phyloP scores from a whole-genome alignment of 2,797 vertebrate genomes.

The Margarornis squamiger region DNA sequence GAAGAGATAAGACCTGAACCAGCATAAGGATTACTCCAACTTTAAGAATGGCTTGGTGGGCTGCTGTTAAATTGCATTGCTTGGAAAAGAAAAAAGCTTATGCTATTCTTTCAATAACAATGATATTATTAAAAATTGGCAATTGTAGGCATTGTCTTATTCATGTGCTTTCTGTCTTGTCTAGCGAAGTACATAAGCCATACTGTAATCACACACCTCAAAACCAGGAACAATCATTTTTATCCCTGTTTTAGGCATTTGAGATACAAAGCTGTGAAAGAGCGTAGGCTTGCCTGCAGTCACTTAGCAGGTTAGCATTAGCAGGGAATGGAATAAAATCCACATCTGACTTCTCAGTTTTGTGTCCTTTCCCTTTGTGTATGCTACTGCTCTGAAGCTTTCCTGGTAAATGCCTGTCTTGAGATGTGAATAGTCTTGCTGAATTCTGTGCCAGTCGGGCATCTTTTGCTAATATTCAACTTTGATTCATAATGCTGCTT shows the following conservation, averaged over 20 bases:
- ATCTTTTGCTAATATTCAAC: neutral
- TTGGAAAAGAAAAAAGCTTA: neutral
- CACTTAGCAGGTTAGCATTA: neutral
- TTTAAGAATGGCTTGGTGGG: neutral
- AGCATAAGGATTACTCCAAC: neutral
- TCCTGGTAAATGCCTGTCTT: neutral
- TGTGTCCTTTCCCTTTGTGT: neutral
- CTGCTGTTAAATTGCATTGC: neutral
- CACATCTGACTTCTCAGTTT: neutral
- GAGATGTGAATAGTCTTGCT: neutral
- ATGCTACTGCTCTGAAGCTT: neutral
- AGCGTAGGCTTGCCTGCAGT: neutral
- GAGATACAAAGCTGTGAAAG: neutral
- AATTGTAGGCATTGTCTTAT: neutral
- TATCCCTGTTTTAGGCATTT: neutral
- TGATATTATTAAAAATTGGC: neutral
- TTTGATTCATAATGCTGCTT: neutral
- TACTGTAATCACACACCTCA: neutral
- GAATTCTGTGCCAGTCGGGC: neutral
- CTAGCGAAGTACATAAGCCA: neutral
- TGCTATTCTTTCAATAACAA: neutral
- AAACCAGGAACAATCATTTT: neutral
- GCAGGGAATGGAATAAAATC: neutral
- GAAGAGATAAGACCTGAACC: neutral
- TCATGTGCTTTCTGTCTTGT: neutral